Base-by-base conservation (phyloP, 1,140 invertebrate genomes). In the Trichoplusia ni region DNA sequence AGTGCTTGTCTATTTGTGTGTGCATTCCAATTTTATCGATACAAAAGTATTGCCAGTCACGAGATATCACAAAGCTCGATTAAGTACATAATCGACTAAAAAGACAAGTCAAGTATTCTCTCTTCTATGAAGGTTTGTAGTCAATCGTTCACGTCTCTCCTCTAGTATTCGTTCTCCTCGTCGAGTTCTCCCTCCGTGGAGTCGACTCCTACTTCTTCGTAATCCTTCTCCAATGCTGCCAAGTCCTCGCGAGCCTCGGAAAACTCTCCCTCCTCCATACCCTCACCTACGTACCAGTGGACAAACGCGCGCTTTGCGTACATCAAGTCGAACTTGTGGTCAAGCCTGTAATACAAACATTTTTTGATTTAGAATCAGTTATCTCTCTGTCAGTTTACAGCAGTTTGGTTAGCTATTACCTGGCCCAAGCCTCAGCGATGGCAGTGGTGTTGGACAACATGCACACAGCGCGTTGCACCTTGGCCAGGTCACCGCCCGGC, bases 301-400 rank as follows among this genome's bases (percentile, higher is more conserved):
- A 95, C 94, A 82, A 96, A 93, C 23, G 95, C 93, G 76, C 94
- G 91, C 86, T 95, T 92, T 76, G 95, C 90, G 90, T 95, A 96
- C 95, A 96, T 96, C 33, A 96, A 83, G 83, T 96, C 95, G 83
- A 96, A 97, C 82, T 96, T 97, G 81, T 95, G 93, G 87, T 96
- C 94, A 18, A 96, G 87, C 78, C 94, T 93, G 70, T n/a, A 40
- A 33, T 18, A 38, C 29, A 4, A 27, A 11, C 6, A n/a, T n/a
- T n/a, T n/a, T n/a, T n/a, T n/a, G n/a, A n/a, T n/a, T n/a, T n/a
- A n/a, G n/a, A n/a, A n/a, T n/a, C n/a, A n/a, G n/a, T n/a, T n/a
- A n/a, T n/a, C n/a, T n/a, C n/a, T n/a, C n/a, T n/a, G n/a, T n/a
- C n/a, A n/a, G n/a, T n/a, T n/a, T n/a, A n/a, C n/a, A n/a, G n/a